Base-by-base conservation (phyloP, 1,140 invertebrate genomes). In the Platyscapa corneri region DNA sequence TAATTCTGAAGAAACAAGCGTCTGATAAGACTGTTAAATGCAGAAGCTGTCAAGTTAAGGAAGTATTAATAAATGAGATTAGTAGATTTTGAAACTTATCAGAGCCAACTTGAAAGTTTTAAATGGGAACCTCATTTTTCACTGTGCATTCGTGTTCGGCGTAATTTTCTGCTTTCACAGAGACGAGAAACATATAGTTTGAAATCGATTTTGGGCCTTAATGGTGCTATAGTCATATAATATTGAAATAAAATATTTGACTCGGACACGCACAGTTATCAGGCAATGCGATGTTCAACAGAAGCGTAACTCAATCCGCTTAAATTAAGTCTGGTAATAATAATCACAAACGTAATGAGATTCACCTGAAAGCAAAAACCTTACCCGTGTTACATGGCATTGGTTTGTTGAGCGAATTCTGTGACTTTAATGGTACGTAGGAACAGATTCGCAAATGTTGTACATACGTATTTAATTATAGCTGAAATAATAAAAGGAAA, bases 61-160 rank as follows among this genome's bases (percentile, higher is more conserved):
- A 74, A 42, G 70, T 3, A 74, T 74, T 74, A 74, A 74, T 42
- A 74, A 74, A 74, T 74, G 27, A 42, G 37, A 74, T 74, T 27
- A 74, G 23, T 42, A 16, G 8, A 74, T 74, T 74, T 74, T 16
- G 37, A 74, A 74, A 74, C 18, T 42, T 74, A 74, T 74, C 37
- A 37, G 10, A 42, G 23, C 30, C 6, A 5, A n/a, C 27, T 74
- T 8, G 0, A 42, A 74, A 74, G 32, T 42, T 74, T 74, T 20
- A 42, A 74, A 3, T 2, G 6, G 7, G 23, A 42, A n/a, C 23
- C 23, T 74, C 70, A 37, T 39, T 72, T 72, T 72, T 37, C 32
- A 60, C 14, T 39, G 20, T 5, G 30, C 8, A 16, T 72, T 67
- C 64, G 64, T 34, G 32, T 67, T 32, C 16, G 30, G 8, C 32